phyloP scores from a whole-genome alignment of 1,140 invertebrate species.

The Drosophila paulistorum region DNA sequence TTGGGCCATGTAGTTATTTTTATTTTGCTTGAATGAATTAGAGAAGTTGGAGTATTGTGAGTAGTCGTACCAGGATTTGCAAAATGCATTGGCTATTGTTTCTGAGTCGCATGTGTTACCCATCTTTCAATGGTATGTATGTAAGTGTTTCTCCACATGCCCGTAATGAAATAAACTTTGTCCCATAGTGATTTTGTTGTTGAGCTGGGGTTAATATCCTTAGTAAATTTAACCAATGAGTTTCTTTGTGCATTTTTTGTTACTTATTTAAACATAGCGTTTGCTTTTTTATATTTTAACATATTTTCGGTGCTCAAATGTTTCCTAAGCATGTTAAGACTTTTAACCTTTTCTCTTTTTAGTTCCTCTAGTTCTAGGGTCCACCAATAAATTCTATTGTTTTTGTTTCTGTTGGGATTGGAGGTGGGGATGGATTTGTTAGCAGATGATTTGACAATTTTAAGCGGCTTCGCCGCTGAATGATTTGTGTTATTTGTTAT shows the following conservation, averaged over 20 bases:
- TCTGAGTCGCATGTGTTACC: neutral
- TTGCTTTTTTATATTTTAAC: no score
- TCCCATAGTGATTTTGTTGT: constrained; percentile 2
- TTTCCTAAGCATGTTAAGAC: no score
- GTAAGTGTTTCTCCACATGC: neutral
- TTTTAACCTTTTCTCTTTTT: constrained; percentile 7
- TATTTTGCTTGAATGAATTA: constrained; percentile 2
- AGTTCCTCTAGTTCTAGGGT: neutral
- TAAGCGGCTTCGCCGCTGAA: neutral
- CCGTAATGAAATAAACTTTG: constrained; percentile 2
- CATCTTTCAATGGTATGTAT: neutral
- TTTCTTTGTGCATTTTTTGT: neutral
- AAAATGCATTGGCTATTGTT: constrained; percentile 14
- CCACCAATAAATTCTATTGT: neutral
- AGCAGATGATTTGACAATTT: no score
- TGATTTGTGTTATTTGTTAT: constrained; percentile 10
- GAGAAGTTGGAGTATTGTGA: constrained; percentile 3
- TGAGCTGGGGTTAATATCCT: constrained; percentile 13
- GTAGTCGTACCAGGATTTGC: constrained; percentile 15
- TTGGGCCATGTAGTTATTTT: neutral
- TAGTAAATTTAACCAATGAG: neutral
- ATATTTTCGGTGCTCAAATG: no score
- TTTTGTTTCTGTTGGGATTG: neutral
- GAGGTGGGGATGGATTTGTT: no score
- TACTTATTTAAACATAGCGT: no score